Conservation (phyloP, 2,797 vertebrate species). For the Notolabrus celidotus region DNA sequence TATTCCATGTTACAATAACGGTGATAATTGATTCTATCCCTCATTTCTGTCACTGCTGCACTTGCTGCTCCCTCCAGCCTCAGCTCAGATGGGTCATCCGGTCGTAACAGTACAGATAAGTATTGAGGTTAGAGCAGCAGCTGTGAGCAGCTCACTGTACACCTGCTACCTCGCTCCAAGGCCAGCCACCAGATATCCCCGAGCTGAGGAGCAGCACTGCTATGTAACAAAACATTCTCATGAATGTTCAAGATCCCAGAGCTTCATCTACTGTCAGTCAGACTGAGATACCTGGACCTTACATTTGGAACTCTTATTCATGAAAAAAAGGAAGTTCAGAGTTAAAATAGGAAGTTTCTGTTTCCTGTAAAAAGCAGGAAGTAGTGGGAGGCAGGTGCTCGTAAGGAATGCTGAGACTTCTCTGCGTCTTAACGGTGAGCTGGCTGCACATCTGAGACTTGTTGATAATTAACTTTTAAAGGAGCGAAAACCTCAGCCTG, state of each 20-base stretch:
- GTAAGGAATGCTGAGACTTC: neutral
- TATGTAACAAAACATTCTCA: neutral
- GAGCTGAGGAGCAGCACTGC: neutral
- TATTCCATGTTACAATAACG: too few species aligned
- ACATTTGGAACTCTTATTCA: neutral
- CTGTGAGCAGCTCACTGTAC: constrained; percentile 19
- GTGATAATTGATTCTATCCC: too few species aligned
- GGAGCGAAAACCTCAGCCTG: neutral
- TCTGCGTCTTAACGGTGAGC: neutral
- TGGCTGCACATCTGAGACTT: neutral
- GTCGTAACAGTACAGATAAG: constrained; percentile 33
- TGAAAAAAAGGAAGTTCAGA: neutral
- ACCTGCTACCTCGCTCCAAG: constrained; percentile 42
- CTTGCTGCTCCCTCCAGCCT: too few species aligned
- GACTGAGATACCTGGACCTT: neutral
- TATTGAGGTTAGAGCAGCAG: constrained; percentile 45
- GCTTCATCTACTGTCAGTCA: neutral
- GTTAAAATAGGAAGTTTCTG: constrained; percentile 31
- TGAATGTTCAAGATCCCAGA: neutral
- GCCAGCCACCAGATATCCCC: constrained; percentile 9
- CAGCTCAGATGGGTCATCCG: too few species aligned
- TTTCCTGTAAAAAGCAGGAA: constrained; percentile 36
- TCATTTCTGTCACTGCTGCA: too few species aligned
- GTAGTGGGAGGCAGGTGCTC: neutral
- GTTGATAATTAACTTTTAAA: constrained; percentile 43